Percentiles rank a stretch among this genome's conserved stretches.
Conservation (phyloP, 2,888 invertebrate genomes). For the Hirtodrosophila alboralis region DNA sequence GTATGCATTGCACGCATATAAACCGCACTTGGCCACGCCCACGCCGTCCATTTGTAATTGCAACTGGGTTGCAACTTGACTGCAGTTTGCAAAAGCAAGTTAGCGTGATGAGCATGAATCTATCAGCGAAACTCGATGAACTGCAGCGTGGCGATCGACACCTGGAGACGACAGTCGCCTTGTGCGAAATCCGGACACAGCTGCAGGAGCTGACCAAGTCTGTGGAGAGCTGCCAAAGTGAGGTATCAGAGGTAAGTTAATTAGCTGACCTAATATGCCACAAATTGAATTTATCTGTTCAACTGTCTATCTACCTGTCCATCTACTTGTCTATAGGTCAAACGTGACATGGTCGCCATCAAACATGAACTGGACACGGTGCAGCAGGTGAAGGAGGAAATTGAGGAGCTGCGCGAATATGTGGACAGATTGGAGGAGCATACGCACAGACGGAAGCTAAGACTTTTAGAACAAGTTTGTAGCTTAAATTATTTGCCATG, state of each 20-base stretch:
- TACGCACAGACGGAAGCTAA: slow-evolving; percentile 94
- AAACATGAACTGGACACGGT: slow-evolving; percentile 97
- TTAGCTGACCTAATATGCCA: slow-evolving; percentile 13
- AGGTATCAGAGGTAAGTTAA: slow-evolving; percentile 90
- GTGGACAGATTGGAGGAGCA: slow-evolving; percentile 96
- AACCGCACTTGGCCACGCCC: slow-evolving; percentile 37
- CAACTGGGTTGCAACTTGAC: slow-evolving; percentile 12
- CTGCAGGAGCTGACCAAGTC: slow-evolving; percentile 96
- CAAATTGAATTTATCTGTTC: slow-evolving; percentile 13
- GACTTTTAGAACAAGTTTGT: slow-evolving; percentile 95
- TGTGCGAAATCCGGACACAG: slow-evolving; percentile 96
- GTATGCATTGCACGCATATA: slow-evolving; percentile 56
- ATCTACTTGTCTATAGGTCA: slow-evolving; percentile 86
- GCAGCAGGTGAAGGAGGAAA: slow-evolving; percentile 97
- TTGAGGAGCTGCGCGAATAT: slow-evolving; percentile 95
- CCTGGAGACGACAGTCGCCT: slow-evolving; percentile 96
- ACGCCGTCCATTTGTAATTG: slow-evolving; percentile 29
- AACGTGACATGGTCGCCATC: slow-evolving; percentile 97
- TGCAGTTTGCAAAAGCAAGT: slow-evolving; percentile 98
- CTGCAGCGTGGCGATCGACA: slow-evolving; percentile 95
- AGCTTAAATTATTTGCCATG: slow-evolving; percentile 84
- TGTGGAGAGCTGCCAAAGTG: slow-evolving; percentile 97
- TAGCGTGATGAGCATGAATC: slow-evolving; percentile 98
- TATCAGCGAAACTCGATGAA: slow-evolving; percentile 96
- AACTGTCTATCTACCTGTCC: neutral